Base-by-base conservation (phyloP, 2,888 invertebrate genomes). In the Meteorus colon region DNA sequence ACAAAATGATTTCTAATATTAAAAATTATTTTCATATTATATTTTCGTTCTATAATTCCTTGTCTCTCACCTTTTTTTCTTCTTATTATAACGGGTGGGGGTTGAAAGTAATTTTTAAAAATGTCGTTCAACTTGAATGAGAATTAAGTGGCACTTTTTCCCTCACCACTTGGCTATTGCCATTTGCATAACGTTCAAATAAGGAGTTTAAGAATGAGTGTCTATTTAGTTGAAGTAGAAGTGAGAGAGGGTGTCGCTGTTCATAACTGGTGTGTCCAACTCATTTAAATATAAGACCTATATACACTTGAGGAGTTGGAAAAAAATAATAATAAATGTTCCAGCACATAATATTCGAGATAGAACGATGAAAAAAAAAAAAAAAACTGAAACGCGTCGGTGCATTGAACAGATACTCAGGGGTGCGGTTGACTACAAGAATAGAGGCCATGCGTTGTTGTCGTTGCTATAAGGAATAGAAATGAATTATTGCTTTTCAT, bases 141-240 rank as follows among this genome's bases (percentile, higher is more conserved):
- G 37, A 78, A 77, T 73, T 70, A 72, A 70, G 59, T 67, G 63
- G 62, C 59, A 62, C 69, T 59, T 76, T 75, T 73, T 55, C 24
- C 24, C 80, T 71, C 75, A 55, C 55, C n/a, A 55, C 55, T 48
- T n/a, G 55, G 8, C 55, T 5, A 4, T 19, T 2, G 74, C 77
- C 80, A 86, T 87, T 86, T 85, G 84, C 86, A 85, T 86, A 86
- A 84, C 82, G 83, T 82, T 81, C 74, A 84, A 85, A 85, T 82
- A 82, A 85, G 82, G 82, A 80, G 82, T 80, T 81, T 82, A 84
- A 37, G 82, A 85, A 86, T 84, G 83, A 83, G 81, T 81, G 80
- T 80, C 84, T 84, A 84, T 85, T 84, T 84, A 80, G 83, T 77
- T 74, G 79, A 70, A 79, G 80, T 76, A 34, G 71, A 59, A 41